Base-by-base conservation (phyloP, 1,140 invertebrate species). In the Lepidurus apus region DNA sequence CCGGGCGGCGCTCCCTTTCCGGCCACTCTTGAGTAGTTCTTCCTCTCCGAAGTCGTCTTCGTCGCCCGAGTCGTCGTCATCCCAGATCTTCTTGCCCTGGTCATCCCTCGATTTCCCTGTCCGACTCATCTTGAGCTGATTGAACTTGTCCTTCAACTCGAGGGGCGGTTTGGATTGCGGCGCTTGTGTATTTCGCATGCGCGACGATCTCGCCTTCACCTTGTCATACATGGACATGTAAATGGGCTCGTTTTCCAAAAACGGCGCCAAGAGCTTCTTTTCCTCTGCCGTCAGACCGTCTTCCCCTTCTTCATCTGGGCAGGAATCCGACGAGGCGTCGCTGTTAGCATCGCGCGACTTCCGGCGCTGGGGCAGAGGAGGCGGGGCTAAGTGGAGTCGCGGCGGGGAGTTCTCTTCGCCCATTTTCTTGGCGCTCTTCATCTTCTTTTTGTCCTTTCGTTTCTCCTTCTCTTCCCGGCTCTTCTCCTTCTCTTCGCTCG, bases 191-290 rank as follows among this genome's bases (percentile, higher is more conserved):
- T 82, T 83, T 80, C 80, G 84, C 80, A 82, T 84, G 80, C 85
- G 96, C 42, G 95, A 65, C 9, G 53, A 97, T 73, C 96, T 89
- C 5, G 95, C 93, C 86, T 98, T 98, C 0, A 98, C 95, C 86
- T 98, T 98, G 84, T 98, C 97, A 85, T 98, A 98, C 96, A 98
- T 98, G 44, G 96, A 98, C 79, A 96, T 95, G 83, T 96, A 97
- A 13, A 91, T 91, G 4, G 93, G 93, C 80, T 93, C 94, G 82
- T 96, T 94, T 82, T 95, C 93, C 34, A 94, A 89, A 17, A 79
- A 79, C 17, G 24, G 44, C 13, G 43, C 43, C 42, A 74, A 11
- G n/a, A 45, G 43, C 42, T 21, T 45, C 74, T 75, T 79, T 43
- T 34, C 43, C 42, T 26, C 43, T 21, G 73, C 43, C 73, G 42